Evolutionary conservation across 2,797 vertebrate genomes (phyloP).

Genomic region (Holocentrus rufus): DNA sequence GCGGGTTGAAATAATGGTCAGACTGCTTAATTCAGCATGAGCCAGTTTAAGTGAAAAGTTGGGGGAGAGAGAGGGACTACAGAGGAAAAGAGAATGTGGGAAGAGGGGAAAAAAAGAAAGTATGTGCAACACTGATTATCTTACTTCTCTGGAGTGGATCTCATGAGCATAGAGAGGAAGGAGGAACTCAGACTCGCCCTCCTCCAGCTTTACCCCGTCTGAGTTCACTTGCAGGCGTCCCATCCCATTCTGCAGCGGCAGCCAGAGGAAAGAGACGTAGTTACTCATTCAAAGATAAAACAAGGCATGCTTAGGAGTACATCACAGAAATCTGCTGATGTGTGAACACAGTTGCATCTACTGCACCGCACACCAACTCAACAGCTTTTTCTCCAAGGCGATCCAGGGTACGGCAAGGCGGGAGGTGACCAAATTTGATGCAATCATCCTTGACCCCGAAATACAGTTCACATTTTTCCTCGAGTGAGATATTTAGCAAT

Average conservation of each 20-base stretch:
- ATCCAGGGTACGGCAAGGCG: slow-evolving; percentile 1
- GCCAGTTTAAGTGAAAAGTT: slow-evolving; percentile 23
- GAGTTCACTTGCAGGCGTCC: slow-evolving; percentile 88
- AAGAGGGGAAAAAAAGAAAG: slow-evolving; percentile 11
- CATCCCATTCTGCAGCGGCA: slow-evolving; percentile 89
- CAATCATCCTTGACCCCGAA: slow-evolving; percentile 1
- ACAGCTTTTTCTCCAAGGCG: neutral
- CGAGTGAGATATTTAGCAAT: neutral
- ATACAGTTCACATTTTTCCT: neutral
- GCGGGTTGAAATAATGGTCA: slow-evolving; percentile 33
- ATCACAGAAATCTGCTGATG: neutral
- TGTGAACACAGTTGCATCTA: neutral
- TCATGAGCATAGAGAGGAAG: slow-evolving; percentile 92
- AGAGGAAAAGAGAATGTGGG: slow-evolving; percentile 18
- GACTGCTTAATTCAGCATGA: slow-evolving; percentile 30
- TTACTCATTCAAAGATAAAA: neutral
- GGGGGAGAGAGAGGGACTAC: neutral
- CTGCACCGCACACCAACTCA: slow-evolving; percentile 5
- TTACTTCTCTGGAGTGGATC: slow-evolving; percentile 94
- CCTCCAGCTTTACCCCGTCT: slow-evolving; percentile 90
- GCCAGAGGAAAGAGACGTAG: slow-evolving; percentile 12
- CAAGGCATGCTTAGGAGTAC: neutral
- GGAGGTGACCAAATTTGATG: slow-evolving; percentile 13
- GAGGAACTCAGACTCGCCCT: slow-evolving; percentile 94
- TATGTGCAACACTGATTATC: slow-evolving; percentile 52